Conservation (phyloP, 2,888 invertebrate species). For the Plutella xylostella region DNA sequence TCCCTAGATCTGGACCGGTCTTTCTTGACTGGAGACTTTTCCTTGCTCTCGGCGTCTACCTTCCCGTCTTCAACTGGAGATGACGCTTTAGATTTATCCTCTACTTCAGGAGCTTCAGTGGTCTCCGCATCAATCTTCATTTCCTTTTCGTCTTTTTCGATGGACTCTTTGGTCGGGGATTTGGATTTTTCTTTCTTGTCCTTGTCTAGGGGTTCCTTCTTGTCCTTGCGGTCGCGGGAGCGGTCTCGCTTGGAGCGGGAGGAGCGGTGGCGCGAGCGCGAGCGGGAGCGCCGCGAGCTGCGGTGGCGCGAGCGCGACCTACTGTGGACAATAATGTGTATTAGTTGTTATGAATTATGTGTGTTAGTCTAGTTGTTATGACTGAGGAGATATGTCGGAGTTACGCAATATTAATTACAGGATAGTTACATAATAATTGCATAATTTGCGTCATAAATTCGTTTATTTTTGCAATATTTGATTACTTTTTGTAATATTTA, state of each 20-base stretch:
- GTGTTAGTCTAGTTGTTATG: too few relatives aligned
- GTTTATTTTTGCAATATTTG: too few relatives aligned
- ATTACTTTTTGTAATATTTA: too few relatives aligned
- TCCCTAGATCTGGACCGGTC: slow-evolving; percentile 51
- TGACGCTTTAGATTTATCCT: slow-evolving; percentile 41
- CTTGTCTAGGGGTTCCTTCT: slow-evolving; percentile 40
- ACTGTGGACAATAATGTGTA: too few relatives aligned
- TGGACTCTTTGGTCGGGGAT: slow-evolving; percentile 26
- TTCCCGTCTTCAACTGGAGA: slow-evolving; percentile 38
- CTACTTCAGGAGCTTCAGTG: background rate
- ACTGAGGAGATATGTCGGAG: too few relatives aligned
- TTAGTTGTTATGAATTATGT: too few relatives aligned
- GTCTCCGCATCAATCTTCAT: slow-evolving; percentile 12
- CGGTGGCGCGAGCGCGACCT: slow-evolving; percentile 70
- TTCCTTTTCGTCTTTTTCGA: slow-evolving; percentile 16
- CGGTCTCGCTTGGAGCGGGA: slow-evolving; percentile 63
- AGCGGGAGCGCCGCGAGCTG: slow-evolving; percentile 65
- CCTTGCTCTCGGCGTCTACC: slow-evolving; percentile 23
- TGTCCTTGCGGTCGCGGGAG: slow-evolving; percentile 41
- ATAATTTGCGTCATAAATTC: too few relatives aligned
- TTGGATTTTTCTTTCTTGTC: slow-evolving; percentile 10
- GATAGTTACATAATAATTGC: too few relatives aligned
- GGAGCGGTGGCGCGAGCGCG: slow-evolving; percentile 65
- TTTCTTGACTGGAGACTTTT: slow-evolving; percentile 25
- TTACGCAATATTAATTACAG: too few relatives aligned